These are phyloP conservation scores for Brachyhypopomus gauderio DNA, from an alignment of 2,113 vertebrate genomes.

Conservation along the genomic window DNA sequence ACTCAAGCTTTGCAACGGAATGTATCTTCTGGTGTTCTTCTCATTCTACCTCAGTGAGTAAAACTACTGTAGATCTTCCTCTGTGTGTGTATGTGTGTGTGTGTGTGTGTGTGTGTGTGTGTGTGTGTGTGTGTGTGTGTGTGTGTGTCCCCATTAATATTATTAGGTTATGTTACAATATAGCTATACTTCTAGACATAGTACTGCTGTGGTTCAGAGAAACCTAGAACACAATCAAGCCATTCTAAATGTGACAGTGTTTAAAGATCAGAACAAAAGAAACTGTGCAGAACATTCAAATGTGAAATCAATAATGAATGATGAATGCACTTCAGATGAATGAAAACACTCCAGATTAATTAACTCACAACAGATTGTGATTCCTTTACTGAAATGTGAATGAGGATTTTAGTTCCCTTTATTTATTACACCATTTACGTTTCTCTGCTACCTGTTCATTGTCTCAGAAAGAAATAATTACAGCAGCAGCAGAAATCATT, in stretches of 20 bases:
- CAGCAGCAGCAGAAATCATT: no score
- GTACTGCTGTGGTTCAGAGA: no score
- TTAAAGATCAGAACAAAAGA: not conserved
- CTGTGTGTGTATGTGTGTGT: not conserved
- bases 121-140: not conserved
- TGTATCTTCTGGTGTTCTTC: constrained; percentile 44
- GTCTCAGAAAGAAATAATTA: not conserved
- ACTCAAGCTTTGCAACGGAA: constrained; percentile 34
- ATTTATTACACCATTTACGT: not conserved
- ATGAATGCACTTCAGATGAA: not conserved
- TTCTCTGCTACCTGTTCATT: not conserved
- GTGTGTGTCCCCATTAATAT: not conserved
- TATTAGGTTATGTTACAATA: not conserved
- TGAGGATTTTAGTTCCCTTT: not conserved
- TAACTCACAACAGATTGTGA: no score
- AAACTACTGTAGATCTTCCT: not conserved
- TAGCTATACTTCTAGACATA: not conserved
- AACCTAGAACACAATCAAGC: no score
- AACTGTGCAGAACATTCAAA: not conserved
- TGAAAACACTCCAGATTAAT: no score
- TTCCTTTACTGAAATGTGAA: not conserved
- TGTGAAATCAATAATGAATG: not conserved
- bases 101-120: not conserved
- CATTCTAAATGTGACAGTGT: no score
- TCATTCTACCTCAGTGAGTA: constrained; percentile 53